Base-by-base conservation (phyloP, 1,140 invertebrate species). In the Vanessa tameamea region DNA sequence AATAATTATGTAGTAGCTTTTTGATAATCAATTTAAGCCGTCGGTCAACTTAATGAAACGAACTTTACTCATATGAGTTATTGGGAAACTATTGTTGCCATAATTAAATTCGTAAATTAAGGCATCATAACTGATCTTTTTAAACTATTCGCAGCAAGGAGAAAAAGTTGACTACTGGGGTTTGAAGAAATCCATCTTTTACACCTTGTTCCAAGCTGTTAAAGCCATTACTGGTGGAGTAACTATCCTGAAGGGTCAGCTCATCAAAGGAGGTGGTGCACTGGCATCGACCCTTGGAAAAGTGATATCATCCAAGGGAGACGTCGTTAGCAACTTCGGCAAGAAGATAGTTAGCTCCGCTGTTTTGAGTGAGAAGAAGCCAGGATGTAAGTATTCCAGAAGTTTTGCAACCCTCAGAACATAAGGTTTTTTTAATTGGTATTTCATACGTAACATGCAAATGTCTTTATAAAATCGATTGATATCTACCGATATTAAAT, bases 181-280 rank as follows among this genome's bases (percentile, higher is more conserved):
- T 20, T 93, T 97, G 78, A 97, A 97, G 88, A 96, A 96, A 85
- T 96, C 96, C 0, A 96, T 97, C 68, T 86, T 97, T 12, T 95
- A 95, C 84, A 97, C 97, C 9, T 90, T 97, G 7, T 93, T 97
- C 78, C 96, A 97, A 94, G 96, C 97, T 12, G 95, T 97, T 0
- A 97, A 97, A 86, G 96, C 97, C 0, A 96, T 98, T 61, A 96
- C 96, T 57, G 97, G 97, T 16, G 96, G 96, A 37, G 95, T 97
- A 3, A 95, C 97, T 4, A 97, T 97, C 8, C 93, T 97, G 20
- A 97, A 97, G 83, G 97, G 97, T 5, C 96, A 97, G 84, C 87
- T 98, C 6, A 96, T 97, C 76, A 97, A 97, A 89, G 96, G 96
- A 20, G 95, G 96, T 67, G 97, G 97, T 20, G 95, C 96, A 57